These are phyloP conservation scores for Gadus macrocephalus DNA, from an alignment of 2,113 vertebrate species.

Conservation along the genomic window DNA sequence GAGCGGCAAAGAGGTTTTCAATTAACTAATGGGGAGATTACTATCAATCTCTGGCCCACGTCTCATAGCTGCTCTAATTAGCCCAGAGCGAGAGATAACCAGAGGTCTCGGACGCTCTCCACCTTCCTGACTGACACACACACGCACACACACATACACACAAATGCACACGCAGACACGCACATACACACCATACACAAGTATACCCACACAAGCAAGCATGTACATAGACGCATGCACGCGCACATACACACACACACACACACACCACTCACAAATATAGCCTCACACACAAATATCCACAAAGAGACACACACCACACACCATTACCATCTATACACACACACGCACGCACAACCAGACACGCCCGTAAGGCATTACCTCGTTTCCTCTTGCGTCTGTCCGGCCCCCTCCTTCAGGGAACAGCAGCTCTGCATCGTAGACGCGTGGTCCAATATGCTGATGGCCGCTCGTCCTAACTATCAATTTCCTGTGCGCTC, in stretches of 20 bases:
- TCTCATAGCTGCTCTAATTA: constrained; percentile 39
- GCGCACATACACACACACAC: too few relatives aligned
- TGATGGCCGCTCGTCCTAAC: not conserved
- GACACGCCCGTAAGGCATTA: constrained; percentile 13
- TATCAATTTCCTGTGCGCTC: too few relatives aligned
- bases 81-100: constrained; percentile 53
- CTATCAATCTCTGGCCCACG: constrained; percentile 67
- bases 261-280: too few relatives aligned
- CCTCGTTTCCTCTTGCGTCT: constrained; percentile 15
- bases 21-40: constrained; percentile 81
- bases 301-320: too few relatives aligned
- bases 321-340: not conserved
- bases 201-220: too few relatives aligned
- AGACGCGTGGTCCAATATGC: constrained; percentile 16
- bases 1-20: constrained; percentile 74
- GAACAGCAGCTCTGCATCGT: constrained; percentile 5
- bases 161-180: too few relatives aligned
- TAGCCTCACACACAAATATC: too few relatives aligned
- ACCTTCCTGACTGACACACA: constrained; percentile 29
- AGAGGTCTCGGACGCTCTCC: constrained; percentile 51
- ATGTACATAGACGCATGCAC: too few relatives aligned
- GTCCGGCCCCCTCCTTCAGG: constrained; percentile 29
- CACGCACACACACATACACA: not conserved
- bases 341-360: not conserved
- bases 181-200: too few relatives aligned